Conservation (phyloP, 2,888 invertebrate genomes). For the Cerastoderma edule region DNA sequence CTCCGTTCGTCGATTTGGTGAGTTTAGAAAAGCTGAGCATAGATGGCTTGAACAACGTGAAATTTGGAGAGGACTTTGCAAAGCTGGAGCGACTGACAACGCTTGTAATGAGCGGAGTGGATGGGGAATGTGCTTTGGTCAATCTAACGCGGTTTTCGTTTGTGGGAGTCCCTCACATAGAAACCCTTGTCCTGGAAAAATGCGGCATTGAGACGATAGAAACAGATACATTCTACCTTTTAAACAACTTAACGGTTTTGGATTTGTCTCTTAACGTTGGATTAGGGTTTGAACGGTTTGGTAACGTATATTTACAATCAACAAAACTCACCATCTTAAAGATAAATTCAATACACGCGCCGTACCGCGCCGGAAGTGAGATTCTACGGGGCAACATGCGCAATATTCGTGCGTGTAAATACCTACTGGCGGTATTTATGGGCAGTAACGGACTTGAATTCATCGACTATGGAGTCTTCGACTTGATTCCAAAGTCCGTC, state of each 20-base stretch:
- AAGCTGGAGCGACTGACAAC: constrained; percentile 26
- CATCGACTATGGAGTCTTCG: constrained; percentile 46
- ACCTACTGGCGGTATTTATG: constrained; percentile 43
- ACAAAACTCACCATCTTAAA: constrained; percentile 38
- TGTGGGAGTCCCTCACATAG: constrained; percentile 28
- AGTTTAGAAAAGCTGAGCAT: constrained; percentile 30
- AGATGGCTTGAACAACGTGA: constrained; percentile 36
- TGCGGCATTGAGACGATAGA: constrained; percentile 33
- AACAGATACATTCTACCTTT: constrained; percentile 36
- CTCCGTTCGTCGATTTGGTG: constrained; percentile 21
- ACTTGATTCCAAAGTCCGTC: constrained; percentile 36
- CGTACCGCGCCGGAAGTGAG: constrained; percentile 39
- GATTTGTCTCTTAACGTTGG: constrained; percentile 45
- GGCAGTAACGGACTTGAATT: constrained; percentile 47
- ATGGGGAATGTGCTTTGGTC: constrained; percentile 30
- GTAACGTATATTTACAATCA: constrained; percentile 23
- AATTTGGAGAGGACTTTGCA: constrained; percentile 32
- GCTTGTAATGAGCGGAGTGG: constrained; percentile 28
- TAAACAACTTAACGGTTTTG: constrained; percentile 24
- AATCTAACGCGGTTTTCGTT: constrained; percentile 27
- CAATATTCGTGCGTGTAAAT: constrained; percentile 4
- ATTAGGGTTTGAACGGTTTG: constrained; percentile 27
- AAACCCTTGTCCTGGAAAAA: constrained; percentile 28
- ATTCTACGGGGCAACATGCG: constrained; percentile 29
- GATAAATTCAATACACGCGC: constrained; percentile 41